Base-by-base conservation (phyloP, 1,140 invertebrate species). In the Drosophila pseudoobscura region DNA sequence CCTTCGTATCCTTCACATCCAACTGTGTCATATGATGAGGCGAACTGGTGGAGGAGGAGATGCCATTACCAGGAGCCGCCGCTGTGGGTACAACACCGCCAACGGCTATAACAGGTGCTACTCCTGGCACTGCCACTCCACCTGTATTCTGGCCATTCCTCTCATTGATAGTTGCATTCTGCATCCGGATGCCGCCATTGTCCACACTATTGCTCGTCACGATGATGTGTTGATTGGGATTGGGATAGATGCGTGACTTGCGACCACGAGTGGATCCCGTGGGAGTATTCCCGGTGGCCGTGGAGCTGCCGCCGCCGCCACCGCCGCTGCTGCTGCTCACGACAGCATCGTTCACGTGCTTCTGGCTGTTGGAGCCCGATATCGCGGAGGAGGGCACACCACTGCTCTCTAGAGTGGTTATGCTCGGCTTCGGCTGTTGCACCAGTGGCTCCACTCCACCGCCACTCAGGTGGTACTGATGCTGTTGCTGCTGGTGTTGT, bases 171-270 rank as follows among this genome's bases (percentile, higher is more conserved):
- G 84, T 79, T 0, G 78, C 88, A 69, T 89, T 87, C 17, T 88
- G 89, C 77, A 88, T 88, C 20, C 89, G 89, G 9, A 88, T 79
- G 29, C 88, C 88, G 9, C 89, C 89, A 55, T 91, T 85, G 63
- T 91, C 89, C 22, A 91, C 89, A 44, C 89, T 91, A 43, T 91
- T 91, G 75, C 89, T 91, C 44, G 89, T 91, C 43, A 90, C 89
- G 17, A 91, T 62, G 49, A 91, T 90, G 45, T 91, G 89, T 63
- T 91, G 89, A 70, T 91, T 91, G 26, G 89, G 82, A 82, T 91
- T 91, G 22, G 88, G 83, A 45, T 91, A 91, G 54, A 91, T 89
- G 35, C 85, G 85, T 0, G 89, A 89, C 29, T 91, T 91, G 39
- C 89, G 89, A 6, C 89, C 89, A 13, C 83, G 69, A n/a, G 83